Conservation (phyloP, 2,797 vertebrate genomes). For the Myioborus melanocephalus region DNA sequence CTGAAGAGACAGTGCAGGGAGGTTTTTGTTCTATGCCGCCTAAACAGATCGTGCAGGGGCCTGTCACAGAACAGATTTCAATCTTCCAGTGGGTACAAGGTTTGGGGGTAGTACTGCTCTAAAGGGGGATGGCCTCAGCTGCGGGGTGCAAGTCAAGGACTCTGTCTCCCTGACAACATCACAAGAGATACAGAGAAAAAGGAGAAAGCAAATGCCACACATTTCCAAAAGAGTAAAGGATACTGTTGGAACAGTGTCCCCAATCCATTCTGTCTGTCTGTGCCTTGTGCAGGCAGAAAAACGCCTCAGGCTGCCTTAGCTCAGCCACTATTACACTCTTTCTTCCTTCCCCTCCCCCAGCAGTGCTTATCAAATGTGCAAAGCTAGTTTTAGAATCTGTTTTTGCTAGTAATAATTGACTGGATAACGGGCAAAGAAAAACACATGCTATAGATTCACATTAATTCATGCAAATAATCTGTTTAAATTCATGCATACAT, state of each 20-base stretch:
- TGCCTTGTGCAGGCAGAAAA: slow-evolving; percentile 51
- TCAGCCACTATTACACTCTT: slow-evolving; percentile 39
- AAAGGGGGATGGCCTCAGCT: not conserved
- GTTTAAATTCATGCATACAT: not conserved
- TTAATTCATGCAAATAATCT: not conserved
- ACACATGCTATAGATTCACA: not conserved
- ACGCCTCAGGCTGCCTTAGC: slow-evolving; percentile 45
- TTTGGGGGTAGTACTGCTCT: not conserved
- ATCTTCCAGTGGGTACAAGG: not conserved
- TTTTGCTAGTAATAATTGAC: slow-evolving; percentile 35
- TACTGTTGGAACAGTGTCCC: slow-evolving; percentile 17
- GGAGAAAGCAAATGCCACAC: slow-evolving; percentile 6
- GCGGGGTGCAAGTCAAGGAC: not conserved
- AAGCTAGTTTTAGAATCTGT: slow-evolving; percentile 26
- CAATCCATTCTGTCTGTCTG: slow-evolving; percentile 48
- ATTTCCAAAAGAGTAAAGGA: slow-evolving; percentile 40
- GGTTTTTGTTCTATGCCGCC: not conserved
- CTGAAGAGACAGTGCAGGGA: not conserved
- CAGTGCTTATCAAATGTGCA: not conserved
- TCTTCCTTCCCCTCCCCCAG: slow-evolving; percentile 35
- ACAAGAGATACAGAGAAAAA: not conserved
- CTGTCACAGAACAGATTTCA: not conserved
- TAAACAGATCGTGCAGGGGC: not conserved
- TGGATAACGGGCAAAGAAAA: not conserved
- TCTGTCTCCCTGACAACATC: not conserved